Evolutionary conservation across 2,113 vertebrate species (phyloP).

Genomic region (Catharus fuscescens): DNA sequence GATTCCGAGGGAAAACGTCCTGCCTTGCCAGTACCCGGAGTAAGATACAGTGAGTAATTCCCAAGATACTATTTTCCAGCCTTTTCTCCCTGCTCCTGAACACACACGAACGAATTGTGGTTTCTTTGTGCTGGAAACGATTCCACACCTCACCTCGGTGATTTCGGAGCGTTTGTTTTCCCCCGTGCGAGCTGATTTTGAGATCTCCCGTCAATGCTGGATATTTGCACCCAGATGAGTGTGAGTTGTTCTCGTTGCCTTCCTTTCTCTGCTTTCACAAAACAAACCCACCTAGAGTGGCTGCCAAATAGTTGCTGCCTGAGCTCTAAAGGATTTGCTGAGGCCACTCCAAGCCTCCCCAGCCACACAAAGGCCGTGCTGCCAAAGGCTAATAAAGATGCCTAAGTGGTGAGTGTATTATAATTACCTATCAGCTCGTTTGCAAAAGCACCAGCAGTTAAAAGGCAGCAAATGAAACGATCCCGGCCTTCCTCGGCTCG

Average conservation of each 20-base stretch:
- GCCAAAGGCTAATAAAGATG: slow-evolving; percentile 60
- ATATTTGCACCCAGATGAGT: neutral
- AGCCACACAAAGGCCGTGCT: neutral
- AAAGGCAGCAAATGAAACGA: slow-evolving; percentile 50
- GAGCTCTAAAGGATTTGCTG: neutral
- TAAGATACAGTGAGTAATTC: neutral
- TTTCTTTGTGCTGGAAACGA: neutral
- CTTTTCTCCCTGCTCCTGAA: neutral
- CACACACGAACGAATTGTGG: neutral
- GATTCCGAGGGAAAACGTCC: neutral
- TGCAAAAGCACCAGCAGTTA: slow-evolving; percentile 45
- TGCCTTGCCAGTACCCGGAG: neutral
- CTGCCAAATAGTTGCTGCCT: neutral
- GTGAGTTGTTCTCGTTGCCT: neutral
- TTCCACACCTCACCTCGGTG: neutral
- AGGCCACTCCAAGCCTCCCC: slow-evolving; percentile 2
- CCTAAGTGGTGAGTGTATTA: slow-evolving; percentile 31
- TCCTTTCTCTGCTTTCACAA: neutral
- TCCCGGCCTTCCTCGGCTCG: neutral
- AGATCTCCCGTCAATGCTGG: neutral
- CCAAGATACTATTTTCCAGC: neutral
- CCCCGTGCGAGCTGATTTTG: neutral
- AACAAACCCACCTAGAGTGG: neutral
- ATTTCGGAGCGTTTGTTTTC: neutral
- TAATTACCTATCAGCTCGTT: slow-evolving; percentile 53